Conservation (phyloP, 1,140 invertebrate genomes). For the Diachasmimorpha longicaudata region DNA sequence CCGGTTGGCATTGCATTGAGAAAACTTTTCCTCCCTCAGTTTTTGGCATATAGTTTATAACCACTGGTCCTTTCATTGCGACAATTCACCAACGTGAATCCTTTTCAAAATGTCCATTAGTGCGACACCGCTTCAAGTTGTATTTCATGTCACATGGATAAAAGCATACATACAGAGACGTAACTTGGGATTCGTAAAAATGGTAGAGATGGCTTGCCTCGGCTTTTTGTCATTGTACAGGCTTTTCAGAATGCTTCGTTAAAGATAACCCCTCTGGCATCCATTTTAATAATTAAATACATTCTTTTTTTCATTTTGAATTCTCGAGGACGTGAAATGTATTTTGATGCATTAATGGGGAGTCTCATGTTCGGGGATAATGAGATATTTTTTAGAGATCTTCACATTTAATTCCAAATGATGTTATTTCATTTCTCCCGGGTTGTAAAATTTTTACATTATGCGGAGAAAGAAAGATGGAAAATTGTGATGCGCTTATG, state of each 20-base stretch:
- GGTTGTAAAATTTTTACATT: too few species aligned
- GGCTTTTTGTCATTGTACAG: background rate
- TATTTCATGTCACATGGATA: background rate
- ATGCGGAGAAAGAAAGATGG: too few species aligned
- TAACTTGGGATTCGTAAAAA: background rate
- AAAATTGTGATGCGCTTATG: too few species aligned
- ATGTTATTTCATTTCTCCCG: too few species aligned
- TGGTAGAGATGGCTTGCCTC: background rate
- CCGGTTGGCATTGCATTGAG: background rate
- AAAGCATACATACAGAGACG: background rate
- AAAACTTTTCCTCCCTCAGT: background rate
- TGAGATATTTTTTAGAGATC: too few species aligned
- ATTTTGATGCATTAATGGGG: too few species aligned
- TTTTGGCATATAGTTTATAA: background rate
- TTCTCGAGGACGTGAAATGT: too few species aligned
- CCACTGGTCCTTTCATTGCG: background rate
- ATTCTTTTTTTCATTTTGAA: background rate
- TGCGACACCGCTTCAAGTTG: background rate
- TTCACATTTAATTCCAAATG: too few species aligned
- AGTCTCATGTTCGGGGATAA: too few species aligned
- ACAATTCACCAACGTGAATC: background rate
- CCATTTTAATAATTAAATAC: background rate
- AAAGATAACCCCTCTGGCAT: background rate
- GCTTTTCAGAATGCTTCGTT: slow-evolving; percentile 1
- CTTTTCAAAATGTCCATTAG: background rate